These are phyloP conservation scores for Cotesia chilonis DNA, from an alignment of 1,140 invertebrate genomes.

Conservation along the genomic window DNA sequence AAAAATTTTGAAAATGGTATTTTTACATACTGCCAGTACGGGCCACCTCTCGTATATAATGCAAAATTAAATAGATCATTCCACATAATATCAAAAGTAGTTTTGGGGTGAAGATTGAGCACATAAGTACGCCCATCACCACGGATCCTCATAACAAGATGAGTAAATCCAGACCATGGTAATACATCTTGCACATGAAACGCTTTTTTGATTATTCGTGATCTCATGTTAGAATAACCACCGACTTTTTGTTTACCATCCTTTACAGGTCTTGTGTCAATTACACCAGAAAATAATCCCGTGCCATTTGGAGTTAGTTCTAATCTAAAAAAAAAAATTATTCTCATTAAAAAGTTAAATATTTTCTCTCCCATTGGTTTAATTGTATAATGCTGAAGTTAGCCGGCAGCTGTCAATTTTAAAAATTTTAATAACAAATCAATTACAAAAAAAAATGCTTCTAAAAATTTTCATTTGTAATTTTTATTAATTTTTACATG, in stretches of 20 bases:
- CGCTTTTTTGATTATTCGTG: constrained; percentile 77
- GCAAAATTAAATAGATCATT: constrained; percentile 85
- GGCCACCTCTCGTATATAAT: constrained; percentile 91
- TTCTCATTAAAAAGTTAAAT: background rate
- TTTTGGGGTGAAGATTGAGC: constrained; percentile 77
- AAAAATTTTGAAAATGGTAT: constrained; percentile 97
- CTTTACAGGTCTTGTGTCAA: constrained; percentile 77
- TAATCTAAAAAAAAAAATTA: constrained; percentile 55
- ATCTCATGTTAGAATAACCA: constrained; percentile 83
- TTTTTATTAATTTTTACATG: no score
- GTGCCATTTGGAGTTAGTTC: constrained; percentile 73
- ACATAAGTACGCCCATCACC: constrained; percentile 92
- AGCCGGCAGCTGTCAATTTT: no score
- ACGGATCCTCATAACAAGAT: constrained; percentile 82
- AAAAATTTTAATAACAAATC: no score
- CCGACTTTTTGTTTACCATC: constrained; percentile 79
- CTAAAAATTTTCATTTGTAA: no score
- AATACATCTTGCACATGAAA: constrained; percentile 76
- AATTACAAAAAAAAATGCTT: no score
- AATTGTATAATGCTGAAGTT: no score
- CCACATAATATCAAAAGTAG: constrained; percentile 81
- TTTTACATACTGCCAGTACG: constrained; percentile 94
- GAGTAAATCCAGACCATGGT: constrained; percentile 84
- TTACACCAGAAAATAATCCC: constrained; percentile 79
- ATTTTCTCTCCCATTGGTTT: no score